Base-by-base conservation (phyloP, 2,888 invertebrate species). In the Cremastinae sp. region DNA sequence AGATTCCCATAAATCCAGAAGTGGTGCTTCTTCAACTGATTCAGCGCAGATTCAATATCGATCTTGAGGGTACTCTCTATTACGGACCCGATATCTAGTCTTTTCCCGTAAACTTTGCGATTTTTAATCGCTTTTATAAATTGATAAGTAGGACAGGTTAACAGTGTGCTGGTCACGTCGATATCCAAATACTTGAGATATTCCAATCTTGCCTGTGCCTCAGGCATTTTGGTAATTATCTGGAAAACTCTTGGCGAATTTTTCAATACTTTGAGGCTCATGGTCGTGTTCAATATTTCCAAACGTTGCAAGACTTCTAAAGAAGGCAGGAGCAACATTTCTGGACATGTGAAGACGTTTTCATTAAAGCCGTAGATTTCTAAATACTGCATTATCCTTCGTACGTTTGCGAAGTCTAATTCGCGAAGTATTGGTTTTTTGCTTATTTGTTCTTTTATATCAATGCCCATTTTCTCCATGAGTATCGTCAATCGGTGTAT, bases 1-100 rank as follows among this genome's bases (percentile, higher is more conserved):
- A 94, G 85, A 0, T 94, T 92, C 14, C 93, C 91, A 81, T 93
- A 92, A 9, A 92, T 91, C 92, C 93, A 94, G 84, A 91, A 93
- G 2, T 93, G 93, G 88, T 95, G 95, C 4, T 91, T 90, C 14
- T 88, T 90, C 14, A 95, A 85, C 74, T 85, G 75, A 39, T 82
- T 80, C 5, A 90, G 84, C 9, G 92, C 82, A 47, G 84, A 43
- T 2, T 7, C 0, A 2, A 0, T 0, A 1, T 73, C 45, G 1
- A 92, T 84, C 10, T 90, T 78, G n/a, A 88, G 39, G 1, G 53
- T 8, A 20, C 55, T 45, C 5, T 5, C n/a, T 7, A 78, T 51
- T 1, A 55, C 28, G 1, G 1, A 1, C 3, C 16, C 35, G 0
- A 79, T 55, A 20, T 77, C 74, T 1, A 0, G 7, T 8, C 45